These are phyloP conservation scores for Actenoides hombroni DNA, from an alignment of 2,113 vertebrate species.

Conservation along the genomic window DNA sequence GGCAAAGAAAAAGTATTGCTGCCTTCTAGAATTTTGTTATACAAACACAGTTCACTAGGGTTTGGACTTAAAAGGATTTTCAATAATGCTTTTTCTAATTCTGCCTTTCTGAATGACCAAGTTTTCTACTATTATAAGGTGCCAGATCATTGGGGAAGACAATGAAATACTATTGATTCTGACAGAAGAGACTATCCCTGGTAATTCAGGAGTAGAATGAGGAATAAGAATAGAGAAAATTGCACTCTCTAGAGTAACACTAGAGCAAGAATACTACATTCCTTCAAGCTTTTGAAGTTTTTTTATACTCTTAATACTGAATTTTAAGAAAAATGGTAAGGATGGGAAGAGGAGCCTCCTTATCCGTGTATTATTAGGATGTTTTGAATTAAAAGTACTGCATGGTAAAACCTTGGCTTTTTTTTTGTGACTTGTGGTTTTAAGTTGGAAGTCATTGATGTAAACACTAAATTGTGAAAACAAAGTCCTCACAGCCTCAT, in stretches of 20 bases:
- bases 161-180: background rate
- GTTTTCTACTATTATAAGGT: background rate
- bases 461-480: background rate
- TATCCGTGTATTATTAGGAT: background rate
- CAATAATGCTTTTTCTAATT: background rate
- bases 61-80: background rate
- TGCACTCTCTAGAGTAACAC: background rate
- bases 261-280: background rate
- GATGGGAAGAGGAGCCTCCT: background rate
- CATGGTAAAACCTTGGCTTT: background rate
- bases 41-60: background rate
- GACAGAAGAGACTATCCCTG: background rate
- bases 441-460: background rate
- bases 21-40: background rate
- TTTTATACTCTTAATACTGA: background rate
- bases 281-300: background rate
- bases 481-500: background rate
- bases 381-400: background rate
- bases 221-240: background rate
- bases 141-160: background rate
- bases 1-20: background rate
- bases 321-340: background rate
- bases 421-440: background rate
- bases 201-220: background rate
- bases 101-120: background rate